phyloP scores from a whole-genome alignment of 1,140 invertebrate species.

The Paraescarpia echinospica region DNA sequence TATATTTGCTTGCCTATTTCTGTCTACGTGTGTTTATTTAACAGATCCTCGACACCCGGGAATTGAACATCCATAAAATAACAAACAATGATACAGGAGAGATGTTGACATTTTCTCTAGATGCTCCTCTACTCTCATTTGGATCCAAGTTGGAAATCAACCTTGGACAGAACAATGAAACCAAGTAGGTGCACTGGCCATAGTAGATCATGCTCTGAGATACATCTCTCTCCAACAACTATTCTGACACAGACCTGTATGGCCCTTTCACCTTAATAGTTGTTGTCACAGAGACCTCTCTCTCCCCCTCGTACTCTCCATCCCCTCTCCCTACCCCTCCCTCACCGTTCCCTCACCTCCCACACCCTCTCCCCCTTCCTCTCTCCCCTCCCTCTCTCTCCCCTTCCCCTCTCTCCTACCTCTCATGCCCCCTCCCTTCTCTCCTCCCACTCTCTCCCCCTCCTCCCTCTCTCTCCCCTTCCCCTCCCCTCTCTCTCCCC shows the following conservation, averaged over 20 bases:
- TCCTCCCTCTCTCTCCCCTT: no score
- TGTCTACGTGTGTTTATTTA: slow-evolving; percentile 40
- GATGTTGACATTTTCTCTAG: slow-evolving; percentile 67
- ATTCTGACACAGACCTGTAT: slow-evolving; percentile 23
- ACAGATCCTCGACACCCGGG: slow-evolving; percentile 77
- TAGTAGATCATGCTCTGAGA: neutral
- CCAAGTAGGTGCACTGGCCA: slow-evolving; percentile 20
- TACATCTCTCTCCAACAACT: slow-evolving; percentile 14
- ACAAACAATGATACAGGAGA: slow-evolving; percentile 62
- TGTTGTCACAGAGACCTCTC: neutral
- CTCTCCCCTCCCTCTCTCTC: no score
- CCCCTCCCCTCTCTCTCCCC: no score
- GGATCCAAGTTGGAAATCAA: slow-evolving; percentile 77
- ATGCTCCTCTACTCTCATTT: slow-evolving; percentile 67
- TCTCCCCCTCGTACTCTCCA: no score
- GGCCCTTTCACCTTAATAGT: neutral
- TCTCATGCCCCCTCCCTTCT: no score
- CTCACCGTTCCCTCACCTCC: no score
- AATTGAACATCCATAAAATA: slow-evolving; percentile 67
- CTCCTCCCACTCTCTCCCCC: no score
- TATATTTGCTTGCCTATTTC: slow-evolving; percentile 40
- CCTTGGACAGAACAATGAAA: slow-evolving; percentile 61
- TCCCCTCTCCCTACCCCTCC: no score
- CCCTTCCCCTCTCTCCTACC: no score
- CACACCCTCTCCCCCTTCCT: no score